phyloP scores from a whole-genome alignment of 23 tunicate species.

The Corella eumyota region DNA sequence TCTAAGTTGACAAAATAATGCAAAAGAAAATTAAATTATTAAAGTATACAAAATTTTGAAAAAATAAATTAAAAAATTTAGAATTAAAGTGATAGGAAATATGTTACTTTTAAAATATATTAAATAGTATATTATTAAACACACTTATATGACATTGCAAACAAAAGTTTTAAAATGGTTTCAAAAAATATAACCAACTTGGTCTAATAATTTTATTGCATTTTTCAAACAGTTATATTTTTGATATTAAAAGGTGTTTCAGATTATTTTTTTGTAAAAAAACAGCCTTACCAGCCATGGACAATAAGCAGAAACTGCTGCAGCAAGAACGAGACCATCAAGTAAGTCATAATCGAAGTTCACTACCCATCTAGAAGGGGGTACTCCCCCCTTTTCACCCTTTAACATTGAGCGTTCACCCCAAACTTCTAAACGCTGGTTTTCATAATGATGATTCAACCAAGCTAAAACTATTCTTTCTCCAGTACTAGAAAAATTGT shows the following conservation, averaged over 20 bases:
- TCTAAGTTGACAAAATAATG: slow-evolving; percentile 32
- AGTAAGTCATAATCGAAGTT: slow-evolving; percentile 88
- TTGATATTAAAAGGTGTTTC: too few species aligned
- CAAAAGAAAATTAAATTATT: background rate
- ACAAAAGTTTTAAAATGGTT: too few species aligned
- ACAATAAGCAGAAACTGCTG: slow-evolving; percentile 76
- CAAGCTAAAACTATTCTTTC: slow-evolving; percentile 82
- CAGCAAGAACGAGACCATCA: slow-evolving; percentile 90
- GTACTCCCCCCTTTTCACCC: slow-evolving; percentile 25
- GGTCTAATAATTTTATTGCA: too few species aligned
- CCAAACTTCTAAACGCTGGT: slow-evolving; percentile 56
- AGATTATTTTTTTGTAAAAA: too few species aligned
- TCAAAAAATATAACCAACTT: too few species aligned
- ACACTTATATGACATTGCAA: too few species aligned
- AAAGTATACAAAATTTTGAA: background rate
- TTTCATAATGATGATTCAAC: slow-evolving; percentile 78
- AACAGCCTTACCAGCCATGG: slow-evolving; percentile 98
- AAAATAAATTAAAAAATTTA: background rate
- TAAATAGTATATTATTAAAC: slow-evolving; percentile 1
- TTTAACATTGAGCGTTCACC: slow-evolving; percentile 10
- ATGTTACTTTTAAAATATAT: too few species aligned
- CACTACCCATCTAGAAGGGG: slow-evolving; percentile 95
- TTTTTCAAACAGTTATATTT: too few species aligned
- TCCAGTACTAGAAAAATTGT: slow-evolving; percentile 38
- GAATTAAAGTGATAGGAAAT: background rate